Conservation (phyloP, 2,113 vertebrate genomes). For the Macaca nemestrina region DNA sequence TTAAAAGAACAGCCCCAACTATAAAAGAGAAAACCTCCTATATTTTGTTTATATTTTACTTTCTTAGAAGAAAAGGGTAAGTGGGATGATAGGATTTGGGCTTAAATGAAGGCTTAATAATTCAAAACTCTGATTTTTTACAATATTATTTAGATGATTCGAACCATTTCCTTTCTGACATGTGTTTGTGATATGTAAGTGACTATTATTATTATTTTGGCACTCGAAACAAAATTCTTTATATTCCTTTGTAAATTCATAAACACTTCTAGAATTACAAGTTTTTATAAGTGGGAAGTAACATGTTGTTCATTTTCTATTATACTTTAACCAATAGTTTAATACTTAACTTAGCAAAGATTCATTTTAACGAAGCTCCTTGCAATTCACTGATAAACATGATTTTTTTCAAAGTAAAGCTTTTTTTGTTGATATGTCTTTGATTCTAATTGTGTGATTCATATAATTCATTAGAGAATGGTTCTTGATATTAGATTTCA, state of each 20-base stretch:
- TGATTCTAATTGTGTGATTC: background rate
- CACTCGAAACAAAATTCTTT: slow-evolving; percentile 27
- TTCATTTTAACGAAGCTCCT: background rate
- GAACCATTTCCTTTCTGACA: background rate
- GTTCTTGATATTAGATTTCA: background rate
- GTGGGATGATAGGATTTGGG: background rate
- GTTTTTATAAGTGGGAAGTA: background rate
- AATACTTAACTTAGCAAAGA: background rate
- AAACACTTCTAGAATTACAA: background rate
- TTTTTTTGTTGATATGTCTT: background rate
- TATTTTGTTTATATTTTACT: slow-evolving; percentile 43
- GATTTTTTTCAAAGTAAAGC: background rate
- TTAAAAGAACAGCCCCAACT: background rate
- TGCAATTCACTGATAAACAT: slow-evolving; percentile 4
- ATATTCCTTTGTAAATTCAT: slow-evolving; percentile 18
- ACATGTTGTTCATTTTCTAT: slow-evolving; percentile 35
- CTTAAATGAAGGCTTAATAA: slow-evolving; percentile 30
- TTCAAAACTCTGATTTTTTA: slow-evolving; percentile 9
- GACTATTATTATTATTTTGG: background rate
- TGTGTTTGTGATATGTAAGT: slow-evolving; percentile 14
- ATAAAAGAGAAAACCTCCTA: background rate
- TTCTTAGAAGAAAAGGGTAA: slow-evolving; percentile 46
- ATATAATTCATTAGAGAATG: background rate
- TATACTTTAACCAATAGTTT: slow-evolving; percentile 24
- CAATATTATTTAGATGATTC: background rate